phyloP scores from a whole-genome alignment of 1,140 invertebrate species.

The Riptortus pedestris region DNA sequence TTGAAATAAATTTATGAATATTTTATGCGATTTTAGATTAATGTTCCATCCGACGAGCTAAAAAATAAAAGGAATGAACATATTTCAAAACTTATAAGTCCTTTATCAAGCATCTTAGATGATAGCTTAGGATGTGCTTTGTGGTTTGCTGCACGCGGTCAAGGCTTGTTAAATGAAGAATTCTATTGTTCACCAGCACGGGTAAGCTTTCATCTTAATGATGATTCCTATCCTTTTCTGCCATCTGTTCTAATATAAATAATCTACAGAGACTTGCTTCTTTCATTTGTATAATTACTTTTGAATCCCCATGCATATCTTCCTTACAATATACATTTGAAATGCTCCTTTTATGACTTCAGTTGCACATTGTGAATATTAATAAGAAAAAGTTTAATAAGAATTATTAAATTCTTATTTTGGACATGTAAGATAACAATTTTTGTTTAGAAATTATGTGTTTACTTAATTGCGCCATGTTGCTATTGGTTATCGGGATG shows the following conservation, averaged over 20 bases:
- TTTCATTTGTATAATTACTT: neutral
- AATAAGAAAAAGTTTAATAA: too few relatives aligned
- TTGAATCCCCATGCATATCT: too few relatives aligned
- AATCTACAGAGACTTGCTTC: neutral
- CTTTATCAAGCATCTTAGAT: slow-evolving; percentile 79
- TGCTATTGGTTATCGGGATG: too few relatives aligned
- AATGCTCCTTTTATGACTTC: too few relatives aligned
- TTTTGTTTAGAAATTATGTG: too few relatives aligned
- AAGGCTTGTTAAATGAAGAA: slow-evolving; percentile 41
- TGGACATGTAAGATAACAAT: too few relatives aligned
- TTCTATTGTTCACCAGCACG: slow-evolving; percentile 52
- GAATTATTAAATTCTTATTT: too few relatives aligned
- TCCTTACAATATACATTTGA: too few relatives aligned
- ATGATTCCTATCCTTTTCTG: too few relatives aligned
- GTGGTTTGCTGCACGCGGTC: slow-evolving; percentile 84
- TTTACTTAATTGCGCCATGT: too few relatives aligned
- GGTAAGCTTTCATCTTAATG: slow-evolving; percentile 42
- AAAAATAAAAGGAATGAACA: slow-evolving; percentile 41
- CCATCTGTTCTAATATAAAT: neutral
- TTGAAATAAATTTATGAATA: too few relatives aligned
- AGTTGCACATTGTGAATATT: too few relatives aligned
- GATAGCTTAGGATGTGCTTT: slow-evolving; percentile 88
- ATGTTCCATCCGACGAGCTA: slow-evolving; percentile 63
- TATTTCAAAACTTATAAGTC: slow-evolving; percentile 70
- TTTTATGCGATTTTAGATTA: slow-evolving; percentile 55